Percentiles rank a stretch among this genome's conserved stretches.
Evolutionary conservation across 1,140 invertebrate genomes (phyloP).

Genomic region (Bombus confusus): DNA sequence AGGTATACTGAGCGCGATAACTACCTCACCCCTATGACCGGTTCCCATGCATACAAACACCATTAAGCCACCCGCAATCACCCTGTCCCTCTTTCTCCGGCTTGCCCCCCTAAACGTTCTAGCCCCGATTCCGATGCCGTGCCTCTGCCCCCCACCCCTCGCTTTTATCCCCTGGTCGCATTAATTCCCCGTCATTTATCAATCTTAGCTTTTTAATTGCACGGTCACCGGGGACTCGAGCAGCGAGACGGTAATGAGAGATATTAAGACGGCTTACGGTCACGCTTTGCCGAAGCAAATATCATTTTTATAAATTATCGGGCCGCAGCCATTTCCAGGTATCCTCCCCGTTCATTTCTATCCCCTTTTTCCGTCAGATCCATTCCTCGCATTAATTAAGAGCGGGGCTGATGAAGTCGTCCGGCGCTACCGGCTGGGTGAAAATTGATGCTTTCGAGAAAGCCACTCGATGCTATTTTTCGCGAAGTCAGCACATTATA

Average conservation of each 20-base stretch:
- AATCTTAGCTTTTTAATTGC: constrained; percentile 82
- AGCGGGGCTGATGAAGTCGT: neutral
- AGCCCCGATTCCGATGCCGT: constrained; percentile 47
- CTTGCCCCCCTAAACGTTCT: constrained; percentile 43
- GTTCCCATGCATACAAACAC: constrained; percentile 78
- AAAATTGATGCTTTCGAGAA: neutral
- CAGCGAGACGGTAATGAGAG: constrained; percentile 68
- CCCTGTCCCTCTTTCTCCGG: constrained; percentile 56
- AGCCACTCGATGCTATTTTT: neutral
- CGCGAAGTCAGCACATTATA: no score
- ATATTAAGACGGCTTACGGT: constrained; percentile 69
- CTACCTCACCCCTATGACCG: constrained; percentile 60
- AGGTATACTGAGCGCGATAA: constrained; percentile 61
- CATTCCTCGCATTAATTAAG: constrained; percentile 40
- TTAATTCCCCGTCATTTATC: constrained; percentile 81
- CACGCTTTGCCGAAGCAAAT: constrained; percentile 50
- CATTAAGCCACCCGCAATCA: constrained; percentile 78
- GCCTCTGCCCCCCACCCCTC: constrained; percentile 54
- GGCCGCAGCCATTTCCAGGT: neutral
- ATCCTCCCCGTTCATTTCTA: neutral
- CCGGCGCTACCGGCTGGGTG: neutral
- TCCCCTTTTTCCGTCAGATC: constrained; percentile 10
- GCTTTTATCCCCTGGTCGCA: constrained; percentile 59
- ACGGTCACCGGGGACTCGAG: constrained; percentile 65
- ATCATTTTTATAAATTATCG: constrained; percentile 68